A percentile compares a stretch with the other conserved stretches of the same genome.
These are phyloP conservation scores for Cathartes aura DNA, from an alignment of 2,113 vertebrate genomes.

Conservation along the genomic window DNA sequence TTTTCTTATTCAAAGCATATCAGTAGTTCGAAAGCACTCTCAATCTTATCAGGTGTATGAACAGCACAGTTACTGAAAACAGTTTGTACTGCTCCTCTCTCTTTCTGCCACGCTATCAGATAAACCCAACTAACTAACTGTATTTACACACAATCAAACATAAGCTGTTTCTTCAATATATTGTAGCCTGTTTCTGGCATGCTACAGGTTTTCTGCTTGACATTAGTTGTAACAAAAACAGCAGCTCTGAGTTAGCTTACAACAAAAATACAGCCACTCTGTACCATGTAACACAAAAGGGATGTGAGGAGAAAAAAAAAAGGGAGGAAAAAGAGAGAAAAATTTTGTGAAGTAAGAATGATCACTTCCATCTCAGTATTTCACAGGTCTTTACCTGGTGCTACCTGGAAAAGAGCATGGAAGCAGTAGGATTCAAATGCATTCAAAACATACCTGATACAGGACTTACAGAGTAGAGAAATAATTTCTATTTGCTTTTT, in stretches of 20 bases:
- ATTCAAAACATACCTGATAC: not conserved
- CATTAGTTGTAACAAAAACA: slow-evolving; percentile 51
- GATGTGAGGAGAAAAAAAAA: not conserved
- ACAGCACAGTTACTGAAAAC: slow-evolving; percentile 82
- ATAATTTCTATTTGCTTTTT: not conserved
- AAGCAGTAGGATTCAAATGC: not conserved
- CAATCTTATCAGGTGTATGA: slow-evolving; percentile 84
- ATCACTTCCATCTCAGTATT: not conserved
- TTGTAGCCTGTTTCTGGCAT: slow-evolving; percentile 21
- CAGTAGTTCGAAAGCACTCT: slow-evolving; percentile 84
- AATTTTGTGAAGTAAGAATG: not conserved
- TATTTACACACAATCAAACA: slow-evolving; percentile 83
- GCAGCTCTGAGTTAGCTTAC: slow-evolving; percentile 24
- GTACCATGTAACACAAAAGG: not conserved
- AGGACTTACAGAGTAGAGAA: not conserved
- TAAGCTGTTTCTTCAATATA: slow-evolving; percentile 66
- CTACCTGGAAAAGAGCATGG: not conserved
- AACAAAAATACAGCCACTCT: slow-evolving; percentile 1
- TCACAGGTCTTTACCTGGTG: not conserved
- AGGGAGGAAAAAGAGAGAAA: not conserved
- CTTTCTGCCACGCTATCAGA: slow-evolving; percentile 81
- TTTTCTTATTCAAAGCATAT: slow-evolving; percentile 87
- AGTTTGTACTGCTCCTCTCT: slow-evolving; percentile 79
- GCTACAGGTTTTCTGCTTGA: slow-evolving; percentile 56
- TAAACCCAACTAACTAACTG: slow-evolving; percentile 81